A percentile compares a stretch with the other conserved stretches of the same genome.
These are phyloP conservation scores for Eulemur albifrons DNA, from an alignment of 2,797 vertebrate species.

Conservation along the genomic window DNA sequence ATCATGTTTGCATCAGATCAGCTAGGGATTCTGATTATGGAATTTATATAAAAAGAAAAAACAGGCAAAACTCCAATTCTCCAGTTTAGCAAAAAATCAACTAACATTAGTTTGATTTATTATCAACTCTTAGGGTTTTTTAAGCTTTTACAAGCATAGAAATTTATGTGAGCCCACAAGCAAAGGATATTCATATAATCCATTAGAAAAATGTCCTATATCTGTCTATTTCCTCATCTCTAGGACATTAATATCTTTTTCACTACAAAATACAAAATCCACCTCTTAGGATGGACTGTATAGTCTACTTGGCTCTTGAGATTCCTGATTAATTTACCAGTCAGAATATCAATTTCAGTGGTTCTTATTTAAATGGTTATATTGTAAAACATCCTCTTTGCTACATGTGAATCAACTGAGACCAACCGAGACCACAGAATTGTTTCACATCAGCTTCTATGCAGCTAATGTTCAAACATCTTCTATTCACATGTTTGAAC, in stretches of 20 bases:
- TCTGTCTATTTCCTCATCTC: background rate
- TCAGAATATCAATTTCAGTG: background rate
- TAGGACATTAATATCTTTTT: background rate
- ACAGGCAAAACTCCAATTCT: conserved; percentile 18
- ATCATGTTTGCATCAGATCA: background rate
- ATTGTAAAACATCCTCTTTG: background rate
- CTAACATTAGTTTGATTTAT: conserved; percentile 57
- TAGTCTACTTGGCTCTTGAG: background rate
- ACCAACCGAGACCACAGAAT: background rate
- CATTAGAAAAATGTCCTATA: conserved; percentile 10
- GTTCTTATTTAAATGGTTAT: background rate
- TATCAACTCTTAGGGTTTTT: conserved; percentile 31
- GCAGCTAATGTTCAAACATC: background rate
- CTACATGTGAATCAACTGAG: background rate
- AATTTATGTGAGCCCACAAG: conserved; percentile 53
- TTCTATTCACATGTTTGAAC: background rate
- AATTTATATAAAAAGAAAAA: conserved; percentile 22
- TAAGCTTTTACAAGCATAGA: conserved; percentile 3
- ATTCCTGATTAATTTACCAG: background rate
- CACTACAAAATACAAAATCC: background rate
- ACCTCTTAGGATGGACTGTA: background rate
- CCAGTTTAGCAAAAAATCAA: conserved; percentile 40
- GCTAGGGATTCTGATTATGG: background rate
- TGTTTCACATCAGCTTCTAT: background rate
- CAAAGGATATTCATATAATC: conserved; percentile 32